Conservation (phyloP, 2,113 vertebrate genomes). For the Thomomys bottae region DNA sequence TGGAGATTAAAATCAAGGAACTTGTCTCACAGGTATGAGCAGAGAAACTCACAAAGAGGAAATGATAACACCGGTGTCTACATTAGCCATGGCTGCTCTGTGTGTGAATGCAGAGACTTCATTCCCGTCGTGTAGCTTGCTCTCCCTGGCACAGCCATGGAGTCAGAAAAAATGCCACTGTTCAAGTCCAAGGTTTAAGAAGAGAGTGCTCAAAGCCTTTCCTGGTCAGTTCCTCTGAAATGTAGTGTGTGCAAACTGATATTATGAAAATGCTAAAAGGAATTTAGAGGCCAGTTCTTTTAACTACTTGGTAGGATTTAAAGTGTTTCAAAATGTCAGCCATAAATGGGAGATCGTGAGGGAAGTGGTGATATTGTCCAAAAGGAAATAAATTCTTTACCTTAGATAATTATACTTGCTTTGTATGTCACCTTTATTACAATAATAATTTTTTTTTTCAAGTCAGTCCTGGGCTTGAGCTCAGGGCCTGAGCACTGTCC, state of each 20-base stretch:
- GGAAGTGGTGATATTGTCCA: too few relatives aligned
- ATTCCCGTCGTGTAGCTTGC: too few relatives aligned
- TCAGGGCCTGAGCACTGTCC: too few relatives aligned
- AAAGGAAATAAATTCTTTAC: too few relatives aligned
- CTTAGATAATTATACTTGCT: too few relatives aligned
- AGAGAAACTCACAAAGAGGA: background rate
- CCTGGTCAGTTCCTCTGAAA: background rate
- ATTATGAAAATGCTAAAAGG: background rate
- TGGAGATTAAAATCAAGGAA: constrained; percentile 47
- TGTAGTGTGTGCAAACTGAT: background rate
- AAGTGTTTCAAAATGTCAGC: background rate
- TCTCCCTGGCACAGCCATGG: too few relatives aligned
- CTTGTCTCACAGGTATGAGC: background rate
- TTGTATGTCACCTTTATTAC: too few relatives aligned
- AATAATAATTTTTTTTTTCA: too few relatives aligned
- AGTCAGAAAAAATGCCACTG: fast-evolving
- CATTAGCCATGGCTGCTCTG: background rate
- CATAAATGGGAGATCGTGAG: background rate
- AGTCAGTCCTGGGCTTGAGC: too few relatives aligned
- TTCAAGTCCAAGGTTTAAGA: too few relatives aligned
- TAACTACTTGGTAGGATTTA: background rate
- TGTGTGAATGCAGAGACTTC: too few relatives aligned
- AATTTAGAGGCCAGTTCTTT: background rate
- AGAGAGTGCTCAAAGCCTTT: background rate
- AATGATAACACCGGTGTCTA: background rate